Conservation (phyloP, 2,888 invertebrate species). For the Oscheius sp. region DNA sequence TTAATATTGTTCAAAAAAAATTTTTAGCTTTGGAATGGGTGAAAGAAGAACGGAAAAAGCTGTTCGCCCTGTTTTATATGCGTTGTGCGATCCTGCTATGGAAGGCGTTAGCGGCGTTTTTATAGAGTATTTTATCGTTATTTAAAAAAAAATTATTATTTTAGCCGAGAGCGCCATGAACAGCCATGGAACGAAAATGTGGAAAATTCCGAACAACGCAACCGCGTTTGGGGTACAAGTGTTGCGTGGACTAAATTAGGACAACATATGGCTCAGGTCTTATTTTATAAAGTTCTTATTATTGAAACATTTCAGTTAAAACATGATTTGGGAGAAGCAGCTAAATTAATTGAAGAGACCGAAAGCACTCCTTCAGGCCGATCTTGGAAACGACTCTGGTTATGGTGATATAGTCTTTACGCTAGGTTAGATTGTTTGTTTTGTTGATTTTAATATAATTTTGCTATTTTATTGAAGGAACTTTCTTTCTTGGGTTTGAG, state of each 20-base stretch:
- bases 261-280: conserved; percentile 38
- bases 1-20: background rate
- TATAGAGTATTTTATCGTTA: conserved; percentile 52
- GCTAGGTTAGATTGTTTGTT: conserved; percentile 2
- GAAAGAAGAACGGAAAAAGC: conserved; percentile 61
- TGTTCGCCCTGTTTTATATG: conserved; percentile 63
- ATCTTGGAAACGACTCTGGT: conserved; percentile 45
- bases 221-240: conserved; percentile 60
- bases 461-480: background rate
- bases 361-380: conserved; percentile 15
- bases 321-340: conserved; percentile 46
- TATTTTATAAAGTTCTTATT: background rate
- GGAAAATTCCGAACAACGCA: conserved; percentile 48
- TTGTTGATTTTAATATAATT: conserved; percentile 18
- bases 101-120: conserved; percentile 54
- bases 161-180: conserved; percentile 58
- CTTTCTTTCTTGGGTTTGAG: background rate
- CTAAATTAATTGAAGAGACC: conserved; percentile 24
- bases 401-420: conserved; percentile 30
- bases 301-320: conserved; percentile 32
- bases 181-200: conserved; percentile 61
- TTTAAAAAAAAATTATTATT: conserved; percentile 25
- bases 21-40: conserved; percentile 62
- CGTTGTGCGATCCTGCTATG: conserved; percentile 61
- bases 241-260: conserved; percentile 44